phyloP scores from a whole-genome alignment of 1,140 invertebrate species.

The Octopus sinensis region DNA sequence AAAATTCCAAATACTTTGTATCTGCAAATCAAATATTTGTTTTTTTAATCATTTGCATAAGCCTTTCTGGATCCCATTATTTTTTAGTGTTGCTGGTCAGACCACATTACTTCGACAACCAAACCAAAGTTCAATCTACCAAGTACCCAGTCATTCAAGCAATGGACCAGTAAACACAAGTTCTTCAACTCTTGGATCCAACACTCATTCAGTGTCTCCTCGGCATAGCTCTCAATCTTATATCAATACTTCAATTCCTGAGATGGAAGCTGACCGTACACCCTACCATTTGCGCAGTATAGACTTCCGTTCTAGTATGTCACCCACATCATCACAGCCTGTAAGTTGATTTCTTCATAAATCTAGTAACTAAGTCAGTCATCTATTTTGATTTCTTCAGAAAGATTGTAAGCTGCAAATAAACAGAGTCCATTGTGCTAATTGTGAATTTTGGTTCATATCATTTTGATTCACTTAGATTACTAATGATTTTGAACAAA shows the following conservation, averaged over 20 bases:
- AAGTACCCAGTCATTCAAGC: slow-evolving; percentile 48
- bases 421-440: too few relatives aligned
- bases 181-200: background rate
- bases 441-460: too few relatives aligned
- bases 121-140: slow-evolving; percentile 51
- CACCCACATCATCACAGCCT: slow-evolving; percentile 46
- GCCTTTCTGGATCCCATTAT: too few relatives aligned
- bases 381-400: too few relatives aligned
- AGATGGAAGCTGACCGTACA: slow-evolving; percentile 22
- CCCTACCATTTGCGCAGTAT: slow-evolving; percentile 21
- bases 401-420: too few relatives aligned
- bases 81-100: slow-evolving; percentile 1
- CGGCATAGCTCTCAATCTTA: slow-evolving; percentile 16
- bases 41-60: too few relatives aligned
- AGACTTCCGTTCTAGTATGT: slow-evolving; percentile 29
- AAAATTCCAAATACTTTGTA: too few relatives aligned
- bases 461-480: too few relatives aligned
- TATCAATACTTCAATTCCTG: slow-evolving; percentile 20
- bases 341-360: slow-evolving; percentile 18
- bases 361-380: background rate
- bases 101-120: slow-evolving; percentile 46
- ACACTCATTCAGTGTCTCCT: background rate
- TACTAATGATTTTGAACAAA: too few relatives aligned
- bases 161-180: background rate
- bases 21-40: too few relatives aligned